Base-by-base conservation (phyloP, 2,113 vertebrate genomes). In the Callocephalon fimbriatum region DNA sequence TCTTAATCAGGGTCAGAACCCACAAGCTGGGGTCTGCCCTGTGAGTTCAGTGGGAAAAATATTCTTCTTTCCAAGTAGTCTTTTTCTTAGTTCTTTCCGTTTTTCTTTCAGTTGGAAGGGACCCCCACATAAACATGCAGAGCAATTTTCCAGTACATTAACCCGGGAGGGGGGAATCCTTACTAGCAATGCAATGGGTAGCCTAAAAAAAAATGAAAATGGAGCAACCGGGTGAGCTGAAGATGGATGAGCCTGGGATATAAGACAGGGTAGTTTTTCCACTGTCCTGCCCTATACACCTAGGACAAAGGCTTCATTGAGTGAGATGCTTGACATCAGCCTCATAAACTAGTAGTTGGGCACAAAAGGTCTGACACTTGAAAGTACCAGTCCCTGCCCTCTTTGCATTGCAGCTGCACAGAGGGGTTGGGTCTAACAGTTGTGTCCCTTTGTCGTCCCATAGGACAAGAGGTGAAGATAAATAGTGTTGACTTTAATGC, bases 141-240 rank as follows among this genome's bases (percentile, higher is more conserved):
- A 98, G 98, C 99, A 99, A 99, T 99, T 99, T 99, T 99, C 99
- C 99, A 99, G 99, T 98, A 99, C 99, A 99, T 99, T 99, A 99
- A 99, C 99, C 98, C 98, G 85, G 96, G 98, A 98, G 98, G 99
- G 98, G 96, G 93, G 96, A 96, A 99, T 99, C 99, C 99, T 99
- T 98, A 98, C 99, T 99, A 98, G 98, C 98, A 97, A 98, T 97
- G 98, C 98, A 97, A 98, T 68, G 98, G 98, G 96, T 86, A 93
- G 93, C 58, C 86, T 75, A 50, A 88, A 91, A 97, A 95, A 87
- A 88, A 86, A 47, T 3, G 88, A 88, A 93, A 90, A 97, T 95
- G 97, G 97, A 98, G 97, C 97, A 97, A 97, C 98, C 56, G 98
- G 98, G 97, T 98, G 98, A 99, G 98, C 98, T 82, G 98, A 99